Conservation (phyloP, 2,113 vertebrate genomes). For the Hippocampus mohnikei region DNA sequence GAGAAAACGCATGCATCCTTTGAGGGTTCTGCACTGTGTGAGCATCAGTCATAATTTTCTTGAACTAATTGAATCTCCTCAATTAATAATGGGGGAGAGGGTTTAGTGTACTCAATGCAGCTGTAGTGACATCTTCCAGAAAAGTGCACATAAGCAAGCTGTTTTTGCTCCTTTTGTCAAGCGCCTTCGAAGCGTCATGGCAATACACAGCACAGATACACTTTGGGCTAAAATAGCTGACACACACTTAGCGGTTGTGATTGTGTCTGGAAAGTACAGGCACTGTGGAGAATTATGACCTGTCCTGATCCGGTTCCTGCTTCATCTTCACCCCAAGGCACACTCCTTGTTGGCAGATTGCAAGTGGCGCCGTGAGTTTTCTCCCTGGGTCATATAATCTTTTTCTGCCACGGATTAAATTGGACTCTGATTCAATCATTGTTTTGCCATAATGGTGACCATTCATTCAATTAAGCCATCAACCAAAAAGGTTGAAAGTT, state of each 20-base stretch:
- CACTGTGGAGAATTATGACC: constrained; percentile 37
- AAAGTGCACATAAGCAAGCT: not conserved
- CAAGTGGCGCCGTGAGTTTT: constrained; percentile 25
- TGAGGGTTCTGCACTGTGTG: not conserved
- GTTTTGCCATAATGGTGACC: constrained; percentile 42
- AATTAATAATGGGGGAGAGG: not conserved
- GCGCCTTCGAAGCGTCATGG: constrained; percentile 34
- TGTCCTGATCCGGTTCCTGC: constrained; percentile 18
- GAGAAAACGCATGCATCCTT: not conserved
- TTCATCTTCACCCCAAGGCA: constrained; percentile 21
- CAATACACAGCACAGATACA: constrained; percentile 40
- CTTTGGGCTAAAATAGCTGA: constrained; percentile 46
- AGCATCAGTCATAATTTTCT: not conserved
- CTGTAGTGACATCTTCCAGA: not conserved
- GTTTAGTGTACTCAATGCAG: not conserved
- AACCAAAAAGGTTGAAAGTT: constrained; percentile 43
- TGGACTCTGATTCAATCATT: constrained; percentile 48
- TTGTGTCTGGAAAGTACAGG: constrained; percentile 49
- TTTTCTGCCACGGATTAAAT: constrained; percentile 51
- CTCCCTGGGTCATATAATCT: constrained; percentile 16
- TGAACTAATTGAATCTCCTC: not conserved
- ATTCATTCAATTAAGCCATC: constrained; percentile 56
- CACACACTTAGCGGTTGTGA: constrained; percentile 46
- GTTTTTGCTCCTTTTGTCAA: not conserved
- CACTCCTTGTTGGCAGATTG: constrained; percentile 24